Base-by-base conservation (phyloP, 2,113 vertebrate species). In the Parus major region DNA sequence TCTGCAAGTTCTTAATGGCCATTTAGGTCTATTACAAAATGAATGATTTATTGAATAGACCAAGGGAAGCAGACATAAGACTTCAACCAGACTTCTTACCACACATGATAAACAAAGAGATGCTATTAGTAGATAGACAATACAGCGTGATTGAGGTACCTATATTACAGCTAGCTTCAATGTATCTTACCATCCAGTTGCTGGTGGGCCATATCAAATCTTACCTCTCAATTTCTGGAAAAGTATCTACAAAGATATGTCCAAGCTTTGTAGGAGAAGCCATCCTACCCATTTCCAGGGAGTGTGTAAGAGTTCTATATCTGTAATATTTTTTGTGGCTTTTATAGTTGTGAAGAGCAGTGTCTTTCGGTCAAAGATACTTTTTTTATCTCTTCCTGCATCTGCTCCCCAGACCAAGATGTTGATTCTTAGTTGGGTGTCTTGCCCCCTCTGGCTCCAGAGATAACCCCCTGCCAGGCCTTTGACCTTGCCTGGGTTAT, bases 211-310 rank as follows among this genome's bases (percentile, higher is more conserved):
- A 39, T 27, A 47, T 47, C 22, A 39, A 27, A 57, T 47, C 28
- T 47, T 68, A 47, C 16, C 17, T 46, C 41, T 56, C n/a, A 47
- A 3, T 57, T 47, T 57, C 17, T 0, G 2, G 35, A n/a, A 33
- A 27, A 41, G 2, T 39, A 22, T 41, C 23, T 49, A 20, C 22
- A 16, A 18, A 81, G 29, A n/a, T 57, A 5, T 0, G 0, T 27
- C 23, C 64, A 57, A 47, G 42, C 22, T 68, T 81, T 2, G 1
- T 33, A 39, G 41, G 50, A 46, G 42, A 68, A 57, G 28, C 10
- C 1, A 1, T n/a, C 11, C 22, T 47, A 13, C 14, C 22, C 9
- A 0, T 57, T 68, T 49, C 52, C 28, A 39, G 11, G 42, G 42
- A 57, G 17, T 13, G 14, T 57, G 42, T 33, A 36, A 47, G 42